Percentiles rank a stretch among this genome's conserved stretches.
Conservation (phyloP, 2,888 invertebrate species). For the Athripsodes cinereus region DNA sequence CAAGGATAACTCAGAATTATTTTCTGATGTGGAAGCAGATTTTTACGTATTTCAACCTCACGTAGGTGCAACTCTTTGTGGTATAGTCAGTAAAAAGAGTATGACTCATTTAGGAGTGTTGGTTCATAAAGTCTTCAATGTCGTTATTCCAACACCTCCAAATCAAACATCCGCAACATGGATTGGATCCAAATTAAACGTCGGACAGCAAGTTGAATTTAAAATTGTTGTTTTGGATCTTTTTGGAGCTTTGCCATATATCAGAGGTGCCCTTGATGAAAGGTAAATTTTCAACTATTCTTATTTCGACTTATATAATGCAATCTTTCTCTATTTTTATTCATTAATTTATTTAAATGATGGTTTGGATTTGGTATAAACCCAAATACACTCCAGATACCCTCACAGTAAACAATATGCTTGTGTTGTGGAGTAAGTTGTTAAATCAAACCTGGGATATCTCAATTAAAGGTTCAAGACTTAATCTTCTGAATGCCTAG, state of each 20-base stretch:
- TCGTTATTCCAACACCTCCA: slow-evolving; percentile 57
- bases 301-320: no score
- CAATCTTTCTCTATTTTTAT: no score
- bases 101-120: slow-evolving; percentile 61
- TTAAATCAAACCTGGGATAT: no score
- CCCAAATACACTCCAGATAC: no score
- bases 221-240: slow-evolving; percentile 53
- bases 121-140: slow-evolving; percentile 65
- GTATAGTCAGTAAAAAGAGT: slow-evolving; percentile 62
- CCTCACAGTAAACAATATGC: no score
- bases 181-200: slow-evolving; percentile 49
- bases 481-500: no score
- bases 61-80: slow-evolving; percentile 55
- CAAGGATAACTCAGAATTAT: slow-evolving; percentile 57
- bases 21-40: slow-evolving; percentile 61
- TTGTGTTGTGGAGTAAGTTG: no score
- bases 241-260: slow-evolving; percentile 56
- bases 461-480: no score
- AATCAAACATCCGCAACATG: slow-evolving; percentile 48
- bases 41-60: slow-evolving; percentile 60
- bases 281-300: slow-evolving; percentile 36
- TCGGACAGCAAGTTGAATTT: slow-evolving; percentile 58
- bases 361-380: no score
- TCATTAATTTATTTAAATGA: no score
- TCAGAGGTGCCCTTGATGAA: slow-evolving; percentile 54